phyloP scores from a whole-genome alignment of 2,888 invertebrate species.

The Caenorhabditis becei region DNA sequence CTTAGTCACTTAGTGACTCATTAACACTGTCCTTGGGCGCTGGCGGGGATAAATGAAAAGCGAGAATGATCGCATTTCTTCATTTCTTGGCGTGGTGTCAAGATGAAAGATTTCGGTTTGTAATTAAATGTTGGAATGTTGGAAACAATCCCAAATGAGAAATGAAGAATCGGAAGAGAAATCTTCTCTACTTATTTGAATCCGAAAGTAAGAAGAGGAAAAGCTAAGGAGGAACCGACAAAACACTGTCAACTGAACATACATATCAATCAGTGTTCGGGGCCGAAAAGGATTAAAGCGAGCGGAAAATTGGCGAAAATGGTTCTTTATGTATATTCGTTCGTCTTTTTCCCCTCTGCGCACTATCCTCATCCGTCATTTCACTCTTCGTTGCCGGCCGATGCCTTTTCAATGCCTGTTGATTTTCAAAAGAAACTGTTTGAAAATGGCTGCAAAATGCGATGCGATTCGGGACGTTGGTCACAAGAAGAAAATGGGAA shows the following conservation, averaged over 20 bases:
- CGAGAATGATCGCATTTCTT: conserved; percentile 42
- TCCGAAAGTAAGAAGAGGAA: conserved; percentile 48
- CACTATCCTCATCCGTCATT: conserved; percentile 60
- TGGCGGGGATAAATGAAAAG: conserved; percentile 26
- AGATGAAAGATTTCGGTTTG: conserved; percentile 21
- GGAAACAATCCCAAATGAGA: neutral
- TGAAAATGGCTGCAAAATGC: conserved; percentile 48
- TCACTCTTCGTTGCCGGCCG: conserved; percentile 56
- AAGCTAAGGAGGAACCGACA: conserved; percentile 27
- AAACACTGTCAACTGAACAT: conserved; percentile 47
- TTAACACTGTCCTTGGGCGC: conserved; percentile 48
- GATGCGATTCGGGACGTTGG: conserved; percentile 46
- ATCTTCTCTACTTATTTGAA: conserved; percentile 20
- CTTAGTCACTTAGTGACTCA: conserved; percentile 61
- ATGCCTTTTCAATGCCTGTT: conserved; percentile 58
- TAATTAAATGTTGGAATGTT: conserved; percentile 41
- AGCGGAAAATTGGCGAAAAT: conserved; percentile 61
- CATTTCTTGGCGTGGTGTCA: too few relatives aligned
- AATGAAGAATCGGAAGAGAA: conserved; percentile 29
- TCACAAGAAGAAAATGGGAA: conserved; percentile 21
- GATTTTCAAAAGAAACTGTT: conserved; percentile 58
- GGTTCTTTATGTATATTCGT: conserved; percentile 55
- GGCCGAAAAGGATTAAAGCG: conserved; percentile 55
- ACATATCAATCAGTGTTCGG: conserved; percentile 58
- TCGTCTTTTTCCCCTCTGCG: conserved; percentile 35